phyloP scores from a whole-genome alignment of 1,140 invertebrate species.

The Bradysia coprophila region DNA sequence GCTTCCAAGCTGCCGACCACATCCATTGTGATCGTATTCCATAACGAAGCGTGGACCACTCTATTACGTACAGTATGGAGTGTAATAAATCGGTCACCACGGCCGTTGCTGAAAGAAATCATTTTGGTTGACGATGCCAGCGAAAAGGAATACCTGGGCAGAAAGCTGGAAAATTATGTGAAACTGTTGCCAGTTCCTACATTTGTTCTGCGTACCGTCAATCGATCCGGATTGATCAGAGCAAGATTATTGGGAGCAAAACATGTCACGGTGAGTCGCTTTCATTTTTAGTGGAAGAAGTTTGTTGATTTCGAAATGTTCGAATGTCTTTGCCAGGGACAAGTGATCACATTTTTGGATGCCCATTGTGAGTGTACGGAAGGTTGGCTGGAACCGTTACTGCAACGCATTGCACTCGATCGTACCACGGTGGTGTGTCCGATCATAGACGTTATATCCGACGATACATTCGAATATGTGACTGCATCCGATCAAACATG shows the following conservation, averaged over 20 bases:
- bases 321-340: conserved; percentile 30
- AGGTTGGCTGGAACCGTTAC: conserved; percentile 86
- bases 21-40: conserved; percentile 91
- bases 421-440: conserved; percentile 89
- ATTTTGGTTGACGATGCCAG: conserved; percentile 93
- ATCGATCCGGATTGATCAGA: conserved; percentile 82
- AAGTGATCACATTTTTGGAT: conserved; percentile 92
- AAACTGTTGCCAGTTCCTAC: conserved; percentile 65
- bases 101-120: conserved; percentile 73
- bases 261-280: conserved; percentile 41
- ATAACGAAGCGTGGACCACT: conserved; percentile 97
- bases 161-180: conserved; percentile 79
- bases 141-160: conserved; percentile 81
- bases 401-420: conserved; percentile 78
- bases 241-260: conserved; percentile 82
- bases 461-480: conserved; percentile 92
- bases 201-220: conserved; percentile 62
- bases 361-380: conserved; percentile 90
- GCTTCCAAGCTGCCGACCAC: conserved; percentile 64
- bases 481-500: conserved; percentile 89
- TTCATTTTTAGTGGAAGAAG: not conserved
- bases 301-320: not conserved
- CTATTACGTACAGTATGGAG: conserved; percentile 90
- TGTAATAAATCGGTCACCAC: conserved; percentile 83
- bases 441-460: conserved; percentile 96